Conservation (phyloP, 1,140 invertebrate species). For the Macrobrachium nipponense region DNA sequence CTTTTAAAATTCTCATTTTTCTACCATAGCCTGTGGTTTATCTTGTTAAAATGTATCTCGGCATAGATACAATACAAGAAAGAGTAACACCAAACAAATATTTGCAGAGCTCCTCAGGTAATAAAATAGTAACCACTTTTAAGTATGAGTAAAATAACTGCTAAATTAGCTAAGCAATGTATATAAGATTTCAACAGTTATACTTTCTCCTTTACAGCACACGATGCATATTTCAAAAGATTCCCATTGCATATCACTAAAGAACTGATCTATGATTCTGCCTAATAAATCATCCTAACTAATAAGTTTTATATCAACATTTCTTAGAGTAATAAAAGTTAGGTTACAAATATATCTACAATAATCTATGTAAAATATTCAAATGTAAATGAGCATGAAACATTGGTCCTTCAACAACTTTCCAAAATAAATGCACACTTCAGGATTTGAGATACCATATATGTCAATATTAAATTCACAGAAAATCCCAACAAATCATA, state of each 20-base stretch:
- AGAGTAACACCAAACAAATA: neutral
- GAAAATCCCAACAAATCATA: neutral
- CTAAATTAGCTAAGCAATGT: too few species aligned
- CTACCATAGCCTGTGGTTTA: too few species aligned
- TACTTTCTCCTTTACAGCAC: too few species aligned
- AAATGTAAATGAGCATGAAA: conserved; percentile 44
- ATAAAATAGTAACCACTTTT: too few species aligned
- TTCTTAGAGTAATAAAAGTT: neutral
- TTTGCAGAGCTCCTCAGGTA: too few species aligned
- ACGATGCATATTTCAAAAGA: too few species aligned
- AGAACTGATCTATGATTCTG: too few species aligned
- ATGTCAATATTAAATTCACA: neutral
- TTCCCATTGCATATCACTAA: too few species aligned
- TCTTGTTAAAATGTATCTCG: neutral
- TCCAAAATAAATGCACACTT: conserved; percentile 42
- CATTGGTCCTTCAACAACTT: conserved; percentile 47
- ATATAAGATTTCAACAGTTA: too few species aligned
- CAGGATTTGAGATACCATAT: conserved; percentile 17
- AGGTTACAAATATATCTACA: conserved; percentile 38
- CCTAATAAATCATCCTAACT: too few species aligned
- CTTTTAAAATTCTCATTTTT: too few species aligned
- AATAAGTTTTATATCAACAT: neutral
- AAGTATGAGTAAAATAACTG: too few species aligned
- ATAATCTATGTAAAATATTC: conserved; percentile 20
- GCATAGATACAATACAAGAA: neutral